Evolutionary conservation across 1,140 invertebrate species (phyloP).

Genomic region (Mamestra configurata): DNA sequence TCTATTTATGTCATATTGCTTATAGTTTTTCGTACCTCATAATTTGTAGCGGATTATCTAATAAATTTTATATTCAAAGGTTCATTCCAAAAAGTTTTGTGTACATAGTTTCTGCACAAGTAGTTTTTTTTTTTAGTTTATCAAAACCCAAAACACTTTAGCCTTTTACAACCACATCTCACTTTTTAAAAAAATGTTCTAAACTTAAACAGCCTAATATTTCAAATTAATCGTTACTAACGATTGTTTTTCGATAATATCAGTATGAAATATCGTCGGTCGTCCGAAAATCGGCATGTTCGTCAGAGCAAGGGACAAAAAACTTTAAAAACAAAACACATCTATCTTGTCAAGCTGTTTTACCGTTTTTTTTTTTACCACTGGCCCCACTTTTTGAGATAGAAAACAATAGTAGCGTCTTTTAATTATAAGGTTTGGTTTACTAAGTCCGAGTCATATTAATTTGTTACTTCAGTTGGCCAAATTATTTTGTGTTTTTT

Average conservation of each 20-base stretch:
- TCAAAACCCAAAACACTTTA: too few relatives aligned
- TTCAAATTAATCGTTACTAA: conserved; percentile 69
- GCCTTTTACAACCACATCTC: too few relatives aligned
- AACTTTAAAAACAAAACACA: conserved; percentile 41
- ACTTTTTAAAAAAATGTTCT: background rate
- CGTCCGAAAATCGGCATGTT: conserved; percentile 76
- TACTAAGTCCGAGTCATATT: background rate
- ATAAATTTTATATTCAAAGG: background rate
- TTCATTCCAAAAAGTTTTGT: too few relatives aligned
- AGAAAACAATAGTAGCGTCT: conserved; percentile 59
- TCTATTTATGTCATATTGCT: background rate
- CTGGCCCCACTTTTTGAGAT: conserved; percentile 27
- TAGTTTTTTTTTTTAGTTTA: too few relatives aligned
- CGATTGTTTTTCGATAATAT: conserved; percentile 70
- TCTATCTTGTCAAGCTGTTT: conserved; percentile 49
- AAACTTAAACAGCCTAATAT: conserved; percentile 39
- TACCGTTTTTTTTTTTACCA: conserved; percentile 5
- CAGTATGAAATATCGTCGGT: conserved; percentile 76
- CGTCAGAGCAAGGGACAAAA: conserved; percentile 51
- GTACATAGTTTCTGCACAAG: too few relatives aligned
- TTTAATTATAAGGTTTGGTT: conserved; percentile 26
- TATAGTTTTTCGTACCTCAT: background rate
- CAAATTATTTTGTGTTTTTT: too few relatives aligned
- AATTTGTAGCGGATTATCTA: background rate
- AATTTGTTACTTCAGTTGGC: background rate